Percentiles rank a stretch among this genome's conserved stretches.
These are phyloP conservation scores for Eidolon dupreanum DNA, from an alignment of 2,797 vertebrate genomes.

Conservation along the genomic window DNA sequence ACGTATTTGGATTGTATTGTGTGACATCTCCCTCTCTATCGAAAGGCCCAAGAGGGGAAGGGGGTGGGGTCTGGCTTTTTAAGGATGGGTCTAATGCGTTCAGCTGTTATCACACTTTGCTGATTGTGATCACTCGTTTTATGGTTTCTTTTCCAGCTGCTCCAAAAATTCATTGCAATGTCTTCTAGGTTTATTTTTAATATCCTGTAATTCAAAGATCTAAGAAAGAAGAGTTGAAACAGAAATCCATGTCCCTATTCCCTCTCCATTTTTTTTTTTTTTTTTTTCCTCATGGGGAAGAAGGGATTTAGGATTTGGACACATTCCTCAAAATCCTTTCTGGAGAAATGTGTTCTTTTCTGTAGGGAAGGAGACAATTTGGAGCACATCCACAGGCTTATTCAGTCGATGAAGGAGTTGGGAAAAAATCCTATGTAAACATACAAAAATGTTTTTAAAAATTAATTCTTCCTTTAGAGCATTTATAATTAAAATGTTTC, in stretches of 20 bases:
- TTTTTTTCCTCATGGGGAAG: slow-evolving; percentile 65
- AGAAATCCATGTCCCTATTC: slow-evolving; percentile 40
- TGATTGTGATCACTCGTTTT: slow-evolving; percentile 72
- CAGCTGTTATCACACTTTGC: slow-evolving; percentile 76
- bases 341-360: slow-evolving; percentile 68
- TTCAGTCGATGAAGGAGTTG: slow-evolving; percentile 46
- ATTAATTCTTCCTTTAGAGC: neutral
- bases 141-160: slow-evolving; percentile 78
- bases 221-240: slow-evolving; percentile 79
- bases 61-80: slow-evolving; percentile 58
- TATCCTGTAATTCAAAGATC: slow-evolving; percentile 78
- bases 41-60: slow-evolving; percentile 9
- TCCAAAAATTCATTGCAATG: slow-evolving; percentile 68
- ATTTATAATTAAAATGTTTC: slow-evolving; percentile 56
- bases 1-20: slow-evolving; percentile 77
- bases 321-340: slow-evolving; percentile 53
- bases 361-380: slow-evolving; percentile 75
- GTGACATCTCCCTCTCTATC: slow-evolving; percentile 26
- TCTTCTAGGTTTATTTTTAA: slow-evolving; percentile 80
- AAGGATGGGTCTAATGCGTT: slow-evolving; percentile 65
- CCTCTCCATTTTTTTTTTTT: slow-evolving; percentile 54
- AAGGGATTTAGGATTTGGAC: slow-evolving; percentile 75
- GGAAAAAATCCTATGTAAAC: slow-evolving; percentile 53
- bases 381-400: slow-evolving; percentile 2
- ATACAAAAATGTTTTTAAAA: slow-evolving; percentile 17